These are phyloP conservation scores for Hippocampus guttulatus DNA, from an alignment of 2,113 vertebrate species.

Conservation along the genomic window DNA sequence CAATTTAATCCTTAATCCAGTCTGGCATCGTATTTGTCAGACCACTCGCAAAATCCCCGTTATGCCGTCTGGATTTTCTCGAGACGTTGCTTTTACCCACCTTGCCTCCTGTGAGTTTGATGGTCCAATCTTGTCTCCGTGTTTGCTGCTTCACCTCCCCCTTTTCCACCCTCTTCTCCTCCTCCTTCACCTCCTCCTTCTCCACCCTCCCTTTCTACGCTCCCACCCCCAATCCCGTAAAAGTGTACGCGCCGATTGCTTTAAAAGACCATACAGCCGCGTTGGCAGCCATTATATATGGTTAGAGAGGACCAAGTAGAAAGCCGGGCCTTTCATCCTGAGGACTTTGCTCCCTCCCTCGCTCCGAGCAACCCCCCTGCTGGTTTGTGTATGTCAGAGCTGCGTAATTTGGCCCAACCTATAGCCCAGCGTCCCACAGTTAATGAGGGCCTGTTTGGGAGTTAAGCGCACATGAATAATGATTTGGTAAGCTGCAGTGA, in stretches of 20 bases:
- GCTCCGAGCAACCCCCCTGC: constrained; percentile 27
- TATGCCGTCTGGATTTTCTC: neutral
- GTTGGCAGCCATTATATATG: constrained; percentile 63
- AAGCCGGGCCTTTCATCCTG: constrained; percentile 60
- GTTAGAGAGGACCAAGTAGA: constrained; percentile 57
- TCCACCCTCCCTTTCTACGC: constrained; percentile 9
- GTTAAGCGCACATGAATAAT: constrained; percentile 72
- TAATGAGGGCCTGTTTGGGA: constrained; percentile 69
- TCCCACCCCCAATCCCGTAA: constrained; percentile 34
- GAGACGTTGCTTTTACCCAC: constrained; percentile 8
- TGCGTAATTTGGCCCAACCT: constrained; percentile 66
- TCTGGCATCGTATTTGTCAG: neutral
- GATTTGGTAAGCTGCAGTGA: constrained; percentile 45
- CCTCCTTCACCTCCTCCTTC: constrained; percentile 8
- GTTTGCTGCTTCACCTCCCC: constrained; percentile 33
- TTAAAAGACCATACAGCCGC: constrained; percentile 61
- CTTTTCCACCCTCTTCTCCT: constrained; percentile 19
- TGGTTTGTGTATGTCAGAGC: constrained; percentile 70
- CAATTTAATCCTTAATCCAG: constrained; percentile 6
- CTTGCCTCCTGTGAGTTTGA: constrained; percentile 28
- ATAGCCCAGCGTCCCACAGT: constrained; percentile 64
- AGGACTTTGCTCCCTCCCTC: constrained; percentile 20
- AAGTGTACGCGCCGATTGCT: constrained; percentile 67
- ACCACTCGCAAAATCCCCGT: neutral
- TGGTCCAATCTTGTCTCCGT: constrained; percentile 43